Base-by-base conservation (phyloP, 2,888 invertebrate species). In the Limnephilus marmoratus region DNA sequence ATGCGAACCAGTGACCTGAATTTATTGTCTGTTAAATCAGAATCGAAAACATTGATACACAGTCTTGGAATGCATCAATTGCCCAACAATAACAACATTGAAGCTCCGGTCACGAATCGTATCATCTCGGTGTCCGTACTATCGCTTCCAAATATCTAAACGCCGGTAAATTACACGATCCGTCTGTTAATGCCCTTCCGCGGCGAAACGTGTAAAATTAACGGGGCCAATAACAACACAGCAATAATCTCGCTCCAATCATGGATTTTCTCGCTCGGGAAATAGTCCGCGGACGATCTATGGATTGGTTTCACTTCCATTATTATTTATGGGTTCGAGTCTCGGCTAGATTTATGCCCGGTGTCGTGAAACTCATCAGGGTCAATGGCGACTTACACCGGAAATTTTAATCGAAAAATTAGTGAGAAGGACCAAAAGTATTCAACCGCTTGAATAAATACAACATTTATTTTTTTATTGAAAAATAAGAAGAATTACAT, bases 121-220 rank as follows among this genome's bases (percentile, higher is more conserved):
- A 80, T 68, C 24, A 49, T 85, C n/a, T 68, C 80, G 68, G 80
- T 68, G 31, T 85, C 45, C 37, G 80, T 34, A n/a, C 5, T 81
- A 80, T 86, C 68, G 34, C 80, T 85, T 34, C 85, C 80, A n/a
- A 29, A 90, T 85, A 85, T 90, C 85, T 90, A 45, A 53, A 12
- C 49, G 29, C 31, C 45, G 45, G 41, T 86, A 86, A 86, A 86
- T 86, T 86, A 49, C 86, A 86, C 18, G 49, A 87, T 37, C 29
- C 85, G 37, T 85, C 85, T 85, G 29, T n/a, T 49, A 13, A 53
- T 49, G 45, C 83, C 86, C 86, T n/a, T 45, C 86, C 31, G 45
- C 86, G n/a, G 83, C 83, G n/a, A 87, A 87, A 87, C 86, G 86
- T 87, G 86, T 29, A 37, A 45, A 87, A 49, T 87, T 49, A 87